These are phyloP conservation scores for Saccostrea cuccullata DNA, from an alignment of 1,140 invertebrate species.

Conservation along the genomic window DNA sequence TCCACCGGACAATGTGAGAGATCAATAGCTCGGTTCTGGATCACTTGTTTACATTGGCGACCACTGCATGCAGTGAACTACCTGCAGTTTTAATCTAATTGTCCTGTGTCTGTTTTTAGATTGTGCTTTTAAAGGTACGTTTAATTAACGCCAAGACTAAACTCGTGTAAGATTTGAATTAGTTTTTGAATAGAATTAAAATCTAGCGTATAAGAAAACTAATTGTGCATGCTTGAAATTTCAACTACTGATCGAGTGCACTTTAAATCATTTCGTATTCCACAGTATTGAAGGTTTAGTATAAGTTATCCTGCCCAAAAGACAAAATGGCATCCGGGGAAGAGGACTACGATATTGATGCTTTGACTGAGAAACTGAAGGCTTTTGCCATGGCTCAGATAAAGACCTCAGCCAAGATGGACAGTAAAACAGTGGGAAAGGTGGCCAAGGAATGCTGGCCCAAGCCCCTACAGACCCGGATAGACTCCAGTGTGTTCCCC, in stretches of 20 bases:
- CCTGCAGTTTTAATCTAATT: background rate
- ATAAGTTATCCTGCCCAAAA: background rate
- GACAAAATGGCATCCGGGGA: background rate
- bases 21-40: background rate
- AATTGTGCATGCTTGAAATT: background rate
- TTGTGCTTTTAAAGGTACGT: conserved; percentile 23
- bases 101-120: background rate
- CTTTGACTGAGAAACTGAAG: conserved; percentile 10
- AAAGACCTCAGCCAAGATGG: background rate
- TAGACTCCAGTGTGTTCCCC: conserved; percentile 11
- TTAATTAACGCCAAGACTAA: background rate
- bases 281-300: background rate
- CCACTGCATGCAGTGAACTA: background rate
- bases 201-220: background rate
- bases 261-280: background rate
- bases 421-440: conserved; percentile 15
- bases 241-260: background rate
- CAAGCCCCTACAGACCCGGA: background rate
- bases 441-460: conserved; percentile 8
- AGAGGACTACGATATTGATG: conserved; percentile 3
- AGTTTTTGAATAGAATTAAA: too few relatives aligned
- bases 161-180: too few relatives aligned
- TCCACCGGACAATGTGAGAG: background rate
- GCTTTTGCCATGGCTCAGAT: background rate
- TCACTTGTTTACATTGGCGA: conserved; percentile 5